phyloP scores from a whole-genome alignment of 2,113 vertebrate genomes.

The Plectropomus leopardus region DNA sequence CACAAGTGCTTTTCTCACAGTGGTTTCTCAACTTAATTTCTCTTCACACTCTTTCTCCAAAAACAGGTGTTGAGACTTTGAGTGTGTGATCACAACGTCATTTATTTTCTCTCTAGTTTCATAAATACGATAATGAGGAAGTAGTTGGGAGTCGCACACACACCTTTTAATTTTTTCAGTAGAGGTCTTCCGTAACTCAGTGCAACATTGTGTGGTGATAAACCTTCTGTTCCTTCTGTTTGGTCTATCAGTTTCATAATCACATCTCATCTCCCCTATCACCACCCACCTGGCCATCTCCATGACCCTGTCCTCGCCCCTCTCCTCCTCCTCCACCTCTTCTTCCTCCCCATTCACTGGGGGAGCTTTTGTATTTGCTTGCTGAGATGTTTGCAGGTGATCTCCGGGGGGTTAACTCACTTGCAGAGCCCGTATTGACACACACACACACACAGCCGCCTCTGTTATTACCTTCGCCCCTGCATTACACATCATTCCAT shows the following conservation, averaged over 20 bases:
- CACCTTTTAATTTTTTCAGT: too few species aligned
- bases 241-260: slow-evolving; percentile 45
- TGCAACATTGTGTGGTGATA: background rate
- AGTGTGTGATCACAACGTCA: background rate
- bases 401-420: slow-evolving; percentile 32
- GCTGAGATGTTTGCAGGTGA: slow-evolving; percentile 31
- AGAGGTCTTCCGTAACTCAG: background rate
- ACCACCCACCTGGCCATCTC: slow-evolving; percentile 34
- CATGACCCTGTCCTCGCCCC: background rate
- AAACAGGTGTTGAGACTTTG: background rate
- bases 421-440: slow-evolving; percentile 6
- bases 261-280: slow-evolving; percentile 32
- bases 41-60: background rate
- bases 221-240: slow-evolving; percentile 46
- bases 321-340: background rate
- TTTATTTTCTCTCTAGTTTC: too few species aligned
- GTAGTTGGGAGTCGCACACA: too few species aligned
- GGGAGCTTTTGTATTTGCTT: slow-evolving; percentile 44
- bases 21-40: slow-evolving; percentile 4
- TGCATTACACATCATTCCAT: slow-evolving; percentile 41
- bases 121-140: too few species aligned
- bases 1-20: background rate
- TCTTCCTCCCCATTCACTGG: background rate
- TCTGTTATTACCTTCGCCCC: slow-evolving; percentile 26
- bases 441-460: slow-evolving; percentile 11